Base-by-base conservation (phyloP, 1,140 invertebrate species). In the Nasonia giraulti region DNA sequence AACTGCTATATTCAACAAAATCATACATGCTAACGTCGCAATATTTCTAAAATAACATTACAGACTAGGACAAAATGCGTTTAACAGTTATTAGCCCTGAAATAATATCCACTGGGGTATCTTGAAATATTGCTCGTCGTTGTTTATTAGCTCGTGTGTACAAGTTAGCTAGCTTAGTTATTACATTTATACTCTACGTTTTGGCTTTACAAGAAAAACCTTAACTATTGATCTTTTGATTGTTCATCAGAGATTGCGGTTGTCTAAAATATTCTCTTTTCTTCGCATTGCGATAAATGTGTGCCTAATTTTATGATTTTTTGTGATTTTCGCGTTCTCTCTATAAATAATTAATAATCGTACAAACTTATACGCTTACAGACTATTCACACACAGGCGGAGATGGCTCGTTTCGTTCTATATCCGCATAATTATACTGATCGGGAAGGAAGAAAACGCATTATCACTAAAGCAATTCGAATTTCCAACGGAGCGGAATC, bases 11-110 rank as follows among this genome's bases (percentile, higher is more conserved):
- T 8, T n/a, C 17, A 44, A 44, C 40, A 44, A 2, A 50, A 50
- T 6, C 27, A 50, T 77, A 17, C 75, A 77, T 23, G 1, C 27
- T 74, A 74, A 74, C 14, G 14, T 71, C 2, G 3, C 69, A 71
- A 31, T 71, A 31, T 33, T 40, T 75, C 75, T 77, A 79, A 62
- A 79, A 66, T 77, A 77, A 77, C 2, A 50, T 80, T 80, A 80
- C 78, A 80, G 78, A 80, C 78, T 80, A 80, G 78, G 78, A 80
- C 2, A 50, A 80, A 69, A 69, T 47, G 76, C 50, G 55, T 78
- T 50, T 27, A 50, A 77, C 73, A 44, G 33, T 40, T 75, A 66
- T 66, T 80, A 80, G 37, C 55, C 78, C 78, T 69, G 78, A 69
- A 40, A 33, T 78, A 62, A 6, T 33, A 62, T 31, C 20, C 50